Percentiles rank a stretch among this genome's conserved stretches.
Evolutionary conservation across 2,888 invertebrate genomes (phyloP).

Genomic region (Falcaria lacertinaria): DNA sequence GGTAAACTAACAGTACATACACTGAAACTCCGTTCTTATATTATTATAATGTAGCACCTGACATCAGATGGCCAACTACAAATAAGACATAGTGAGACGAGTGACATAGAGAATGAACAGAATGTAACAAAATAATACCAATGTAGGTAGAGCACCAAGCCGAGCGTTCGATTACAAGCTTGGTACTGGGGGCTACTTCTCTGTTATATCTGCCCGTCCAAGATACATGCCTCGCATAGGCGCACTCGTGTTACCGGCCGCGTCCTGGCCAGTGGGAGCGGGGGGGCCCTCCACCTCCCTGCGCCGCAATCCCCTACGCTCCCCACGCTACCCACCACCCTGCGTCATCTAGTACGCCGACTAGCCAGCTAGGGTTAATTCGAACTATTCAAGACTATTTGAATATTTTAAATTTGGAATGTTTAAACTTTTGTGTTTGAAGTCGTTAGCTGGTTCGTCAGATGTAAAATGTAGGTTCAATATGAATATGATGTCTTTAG

Average conservation of each 20-base stretch:
- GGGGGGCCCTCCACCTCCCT: conserved; percentile 16
- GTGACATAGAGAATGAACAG: not conserved
- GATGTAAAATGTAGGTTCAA: no score
- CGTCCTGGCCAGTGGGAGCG: conserved; percentile 57
- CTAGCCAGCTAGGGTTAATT: conserved; percentile 75
- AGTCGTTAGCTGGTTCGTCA: no score
- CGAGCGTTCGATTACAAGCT: conserved; percentile 46
- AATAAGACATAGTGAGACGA: no score
- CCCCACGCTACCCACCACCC: conserved; percentile 47
- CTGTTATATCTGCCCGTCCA: conserved; percentile 79
- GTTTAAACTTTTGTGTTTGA: conserved; percentile 33
- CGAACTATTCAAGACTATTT: conserved; percentile 69
- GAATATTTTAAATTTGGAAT: conserved; percentile 58
- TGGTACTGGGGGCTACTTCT: conserved; percentile 78
- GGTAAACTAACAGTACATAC: no score
- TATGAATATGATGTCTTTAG: no score
- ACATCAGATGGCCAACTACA: no score
- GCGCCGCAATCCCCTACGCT: conserved; percentile 27
- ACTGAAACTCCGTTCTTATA: no score
- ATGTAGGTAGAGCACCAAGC: conserved; percentile 49
- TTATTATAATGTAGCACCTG: no score
- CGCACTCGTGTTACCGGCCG: conserved; percentile 79
- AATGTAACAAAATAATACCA: conserved; percentile 7
- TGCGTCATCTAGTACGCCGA: conserved; percentile 74
- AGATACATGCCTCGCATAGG: conserved; percentile 80